Conservation (phyloP, 1,140 invertebrate genomes). For the Artemia franciscana region DNA sequence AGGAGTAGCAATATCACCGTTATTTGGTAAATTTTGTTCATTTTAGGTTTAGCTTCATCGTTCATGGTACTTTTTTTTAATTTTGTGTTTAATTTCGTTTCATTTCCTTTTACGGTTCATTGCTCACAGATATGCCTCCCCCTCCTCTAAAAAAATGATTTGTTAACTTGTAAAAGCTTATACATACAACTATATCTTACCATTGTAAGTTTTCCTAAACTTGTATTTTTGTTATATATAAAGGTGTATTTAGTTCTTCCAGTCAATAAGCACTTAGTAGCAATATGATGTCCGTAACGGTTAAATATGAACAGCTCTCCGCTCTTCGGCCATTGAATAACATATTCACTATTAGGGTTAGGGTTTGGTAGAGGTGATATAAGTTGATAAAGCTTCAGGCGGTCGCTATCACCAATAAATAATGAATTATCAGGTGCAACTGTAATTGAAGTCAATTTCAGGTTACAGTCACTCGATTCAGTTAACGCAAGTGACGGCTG, state of each 20-base stretch:
- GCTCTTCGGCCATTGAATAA: slow-evolving; percentile 67
- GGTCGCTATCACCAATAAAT: slow-evolving; percentile 51
- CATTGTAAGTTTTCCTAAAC: slow-evolving; percentile 69
- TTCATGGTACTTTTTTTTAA: no score
- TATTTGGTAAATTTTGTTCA: no score
- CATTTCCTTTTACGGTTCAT: neutral
- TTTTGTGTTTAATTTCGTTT: no score
- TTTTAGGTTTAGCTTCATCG: no score
- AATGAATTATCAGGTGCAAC: slow-evolving; percentile 80
- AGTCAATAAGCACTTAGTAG: slow-evolving; percentile 74
- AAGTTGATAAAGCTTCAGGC: slow-evolving; percentile 61
- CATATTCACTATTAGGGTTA: slow-evolving; percentile 67
- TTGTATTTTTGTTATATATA: slow-evolving; percentile 86
- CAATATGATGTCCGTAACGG: slow-evolving; percentile 77
- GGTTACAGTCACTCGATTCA: neutral
- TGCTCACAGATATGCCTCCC: neutral
- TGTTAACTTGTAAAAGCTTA: neutral
- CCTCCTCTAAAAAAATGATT: neutral
- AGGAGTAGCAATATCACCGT: no score
- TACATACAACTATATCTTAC: slow-evolving; percentile 1
- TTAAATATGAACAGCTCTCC: slow-evolving; percentile 84
- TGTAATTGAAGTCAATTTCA: slow-evolving; percentile 64
- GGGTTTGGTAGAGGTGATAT: slow-evolving; percentile 66
- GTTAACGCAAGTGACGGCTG: neutral
- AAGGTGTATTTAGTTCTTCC: slow-evolving; percentile 80